A percentile compares a stretch with the other conserved stretches of the same genome.
Evolutionary conservation across 1,140 invertebrate species (phyloP).

Genomic region (Cherax destructor): DNA sequence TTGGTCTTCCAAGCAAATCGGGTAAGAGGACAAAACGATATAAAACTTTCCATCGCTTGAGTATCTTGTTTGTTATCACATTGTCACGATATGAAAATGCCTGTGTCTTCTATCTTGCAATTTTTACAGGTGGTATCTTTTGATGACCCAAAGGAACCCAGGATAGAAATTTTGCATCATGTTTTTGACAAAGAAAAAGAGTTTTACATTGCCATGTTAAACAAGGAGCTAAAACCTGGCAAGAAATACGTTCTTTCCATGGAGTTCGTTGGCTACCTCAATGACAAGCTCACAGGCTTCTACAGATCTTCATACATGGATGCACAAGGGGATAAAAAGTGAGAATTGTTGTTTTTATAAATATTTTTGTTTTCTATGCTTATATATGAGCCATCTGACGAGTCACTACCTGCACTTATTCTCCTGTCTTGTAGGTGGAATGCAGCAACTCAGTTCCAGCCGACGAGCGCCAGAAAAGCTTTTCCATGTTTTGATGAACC

Average conservation of each 20-base stretch:
- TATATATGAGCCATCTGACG: neutral
- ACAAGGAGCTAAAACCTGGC: slow-evolving; percentile 80
- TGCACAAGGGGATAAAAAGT: slow-evolving; percentile 41
- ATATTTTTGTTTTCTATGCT: neutral
- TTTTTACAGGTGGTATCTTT: neutral
- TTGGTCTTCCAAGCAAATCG: neutral
- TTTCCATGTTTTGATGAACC: slow-evolving; percentile 99
- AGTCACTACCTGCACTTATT: neutral
- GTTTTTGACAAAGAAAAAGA: slow-evolving; percentile 81
- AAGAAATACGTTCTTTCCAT: slow-evolving; percentile 83
- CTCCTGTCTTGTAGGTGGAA: slow-evolving; percentile 6
- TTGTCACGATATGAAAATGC: no score
- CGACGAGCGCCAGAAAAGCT: slow-evolving; percentile 76
- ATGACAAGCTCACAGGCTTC: slow-evolving; percentile 96
- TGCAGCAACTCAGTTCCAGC: slow-evolving; percentile 84
- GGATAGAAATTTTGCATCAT: slow-evolving; percentile 25
- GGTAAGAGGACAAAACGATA: no score
- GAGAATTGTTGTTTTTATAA: neutral
- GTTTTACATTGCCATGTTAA: slow-evolving; percentile 84
- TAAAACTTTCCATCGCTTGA: no score
- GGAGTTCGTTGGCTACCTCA: slow-evolving; percentile 88
- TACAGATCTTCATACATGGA: slow-evolving; percentile 90
- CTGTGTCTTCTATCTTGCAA: neutral
- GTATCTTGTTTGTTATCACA: no score
- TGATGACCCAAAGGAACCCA: neutral